Base-by-base conservation (phyloP, 2,888 invertebrate genomes). In the Caenorhabditis panamensis region DNA sequence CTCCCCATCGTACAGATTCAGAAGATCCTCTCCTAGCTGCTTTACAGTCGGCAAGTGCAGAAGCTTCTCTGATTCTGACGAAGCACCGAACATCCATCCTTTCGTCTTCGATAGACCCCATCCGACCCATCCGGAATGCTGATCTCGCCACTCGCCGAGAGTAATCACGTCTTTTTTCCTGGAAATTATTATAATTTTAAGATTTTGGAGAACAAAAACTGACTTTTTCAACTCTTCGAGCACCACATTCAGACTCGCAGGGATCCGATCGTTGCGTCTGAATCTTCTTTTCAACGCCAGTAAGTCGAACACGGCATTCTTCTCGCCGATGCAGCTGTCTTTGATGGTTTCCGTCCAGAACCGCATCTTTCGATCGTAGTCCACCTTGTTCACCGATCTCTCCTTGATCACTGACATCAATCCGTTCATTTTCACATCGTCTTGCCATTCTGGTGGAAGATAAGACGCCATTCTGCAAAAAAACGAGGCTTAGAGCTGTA, bases 311-410 rank as follows among this genome's bases (percentile, higher is more conserved):
- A 87, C 49, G 11, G 86, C 86, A 20, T 79, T 87, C 37, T 83
- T 82, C 56, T 87, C 86, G 16, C 79, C 73, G 20, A 68, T 67
- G 54, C 89, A 89, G 20, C 83, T 84, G 11, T 67, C 76, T 3
- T 36, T 78, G 54, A 89, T 87, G 9, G 83, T 37, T 2, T 83
- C 82, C n/a, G 73, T 62, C 89, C 89, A 89, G 73, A 88, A 89
- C 0, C 80, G 75, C 9, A 89, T 63, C 49, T 88, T 87, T 54
- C 87, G 64, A 54, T 89, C 88, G 67, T 88, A 87, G 61, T 89
- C 88, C 4, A 84, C 82, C 31, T 87, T 82, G 69, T 89, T 89
- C 24, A 89, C 88, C 18, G 75, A 53, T 20, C 88, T 77, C 20
- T 84, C 87, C 73, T 88, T 86, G 26, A 86, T 83, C 37, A 80